Base-by-base conservation (phyloP, 2,888 invertebrate species). In the Eristalinus sepulchralis region DNA sequence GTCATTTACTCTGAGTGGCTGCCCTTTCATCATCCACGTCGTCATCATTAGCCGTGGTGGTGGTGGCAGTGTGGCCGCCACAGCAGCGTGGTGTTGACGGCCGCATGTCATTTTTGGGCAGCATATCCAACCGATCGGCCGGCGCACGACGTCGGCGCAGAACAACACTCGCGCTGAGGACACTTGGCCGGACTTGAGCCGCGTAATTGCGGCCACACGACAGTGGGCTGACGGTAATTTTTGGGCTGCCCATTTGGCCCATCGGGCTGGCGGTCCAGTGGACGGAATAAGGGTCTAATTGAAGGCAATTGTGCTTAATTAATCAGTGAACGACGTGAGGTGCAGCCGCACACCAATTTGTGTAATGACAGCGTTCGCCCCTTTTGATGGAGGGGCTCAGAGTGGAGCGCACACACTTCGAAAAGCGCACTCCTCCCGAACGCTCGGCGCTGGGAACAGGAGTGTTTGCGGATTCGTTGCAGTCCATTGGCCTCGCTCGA, bases 251-350 rank as follows among this genome's bases (percentile, higher is more conserved):
- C 82, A 70, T 60, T 81, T 20, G 72, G 68, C 67, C 59, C 77
- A 78, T 62, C 62, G 62, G 60, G 27, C 60, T 5, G 20, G n/a
- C 47, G 34, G 13, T 64, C 77, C n/a, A 59, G 5, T 55, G 53
- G 34, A 75, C 78, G 60, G 78, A 87, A 83, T 87, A 83, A 83
- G 87, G 83, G 83, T 83, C 87, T 87, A 87, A 87, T 87, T 83
- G 87, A 87, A 71, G 83, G 87, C 87, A 87, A 87, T 87, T 87
- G 87, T 79, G 87, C 72, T 76, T 80, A 87, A 87, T 87, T 87
- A 87, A 87, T 87, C 83, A 83, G 87, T 76, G 86, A 86, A 86
- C 63, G 86, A 86, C 62, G 86, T 83, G 86, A 86, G 83, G 86
- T 86, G 83, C 86, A 86, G 83, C 86, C 86, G 86, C 86, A 60